Conservation (phyloP, 2,888 invertebrate species). For the Polydesmus complanatus region DNA sequence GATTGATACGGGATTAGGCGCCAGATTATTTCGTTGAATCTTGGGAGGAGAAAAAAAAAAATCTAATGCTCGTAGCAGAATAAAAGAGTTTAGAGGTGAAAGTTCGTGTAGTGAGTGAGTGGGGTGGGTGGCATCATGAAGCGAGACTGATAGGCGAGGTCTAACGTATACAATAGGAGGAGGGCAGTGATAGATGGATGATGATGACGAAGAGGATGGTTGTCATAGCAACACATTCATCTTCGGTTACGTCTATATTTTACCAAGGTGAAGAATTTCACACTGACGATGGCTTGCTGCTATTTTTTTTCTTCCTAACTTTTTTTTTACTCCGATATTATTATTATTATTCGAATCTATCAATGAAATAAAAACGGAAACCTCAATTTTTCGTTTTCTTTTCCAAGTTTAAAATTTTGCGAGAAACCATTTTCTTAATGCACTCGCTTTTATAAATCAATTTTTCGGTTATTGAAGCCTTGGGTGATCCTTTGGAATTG, state of each 20-base stretch:
- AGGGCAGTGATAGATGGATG: neutral
- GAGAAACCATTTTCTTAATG: neutral
- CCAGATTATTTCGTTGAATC: neutral
- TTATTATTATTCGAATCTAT: no score
- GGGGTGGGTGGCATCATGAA: neutral
- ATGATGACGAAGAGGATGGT: neutral
- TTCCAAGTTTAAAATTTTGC: neutral
- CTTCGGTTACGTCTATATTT: neutral
- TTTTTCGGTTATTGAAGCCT: no score
- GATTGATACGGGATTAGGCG: neutral
- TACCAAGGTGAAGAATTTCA: neutral
- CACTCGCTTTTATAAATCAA: no score
- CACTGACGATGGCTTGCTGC: neutral
- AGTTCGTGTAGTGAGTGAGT: neutral
- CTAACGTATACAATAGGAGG: neutral
- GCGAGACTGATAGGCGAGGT: neutral
- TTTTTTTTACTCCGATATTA: neutral
- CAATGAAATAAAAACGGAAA: no score
- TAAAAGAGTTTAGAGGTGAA: no score
- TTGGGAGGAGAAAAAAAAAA: neutral
- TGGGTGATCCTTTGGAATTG: no score
- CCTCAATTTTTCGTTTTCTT: neutral
- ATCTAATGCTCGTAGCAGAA: neutral
- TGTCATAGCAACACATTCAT: neutral
- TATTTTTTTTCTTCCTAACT: neutral